phyloP scores from a whole-genome alignment of 2,113 vertebrate species.

The Columba livia region DNA sequence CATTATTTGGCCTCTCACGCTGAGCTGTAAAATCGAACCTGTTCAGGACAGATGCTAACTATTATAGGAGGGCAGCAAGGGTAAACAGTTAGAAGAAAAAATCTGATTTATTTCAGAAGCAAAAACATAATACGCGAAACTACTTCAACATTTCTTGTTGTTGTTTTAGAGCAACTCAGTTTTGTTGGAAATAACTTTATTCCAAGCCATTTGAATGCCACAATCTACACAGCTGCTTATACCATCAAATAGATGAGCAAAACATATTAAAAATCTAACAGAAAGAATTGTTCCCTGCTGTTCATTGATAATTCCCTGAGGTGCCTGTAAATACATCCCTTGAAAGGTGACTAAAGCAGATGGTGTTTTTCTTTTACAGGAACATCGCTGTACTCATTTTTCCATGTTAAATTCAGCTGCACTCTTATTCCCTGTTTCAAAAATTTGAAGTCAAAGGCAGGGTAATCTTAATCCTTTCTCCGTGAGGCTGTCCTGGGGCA shows the following conservation, averaged over 20 bases:
- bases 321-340: not conserved
- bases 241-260: not conserved
- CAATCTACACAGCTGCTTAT: not conserved
- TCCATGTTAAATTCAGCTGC: not conserved
- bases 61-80: not conserved
- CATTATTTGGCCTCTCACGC: not conserved
- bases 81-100: not conserved
- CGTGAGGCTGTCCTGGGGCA: not conserved
- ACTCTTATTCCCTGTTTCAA: not conserved
- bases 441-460: not conserved
- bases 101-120: not conserved
- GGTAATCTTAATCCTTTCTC: not conserved
- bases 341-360: conserved; percentile 45
- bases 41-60: not conserved
- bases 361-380: not conserved
- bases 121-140: not conserved
- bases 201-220: not conserved
- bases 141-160: not conserved
- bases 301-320: not conserved
- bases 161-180: not conserved
- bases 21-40: not conserved
- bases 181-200: not conserved
- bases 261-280: conserved; percentile 6
- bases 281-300: conserved; percentile 32
- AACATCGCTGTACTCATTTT: not conserved